Conservation (phyloP, 2,888 invertebrate species). For the Electrophaes corylata region DNA sequence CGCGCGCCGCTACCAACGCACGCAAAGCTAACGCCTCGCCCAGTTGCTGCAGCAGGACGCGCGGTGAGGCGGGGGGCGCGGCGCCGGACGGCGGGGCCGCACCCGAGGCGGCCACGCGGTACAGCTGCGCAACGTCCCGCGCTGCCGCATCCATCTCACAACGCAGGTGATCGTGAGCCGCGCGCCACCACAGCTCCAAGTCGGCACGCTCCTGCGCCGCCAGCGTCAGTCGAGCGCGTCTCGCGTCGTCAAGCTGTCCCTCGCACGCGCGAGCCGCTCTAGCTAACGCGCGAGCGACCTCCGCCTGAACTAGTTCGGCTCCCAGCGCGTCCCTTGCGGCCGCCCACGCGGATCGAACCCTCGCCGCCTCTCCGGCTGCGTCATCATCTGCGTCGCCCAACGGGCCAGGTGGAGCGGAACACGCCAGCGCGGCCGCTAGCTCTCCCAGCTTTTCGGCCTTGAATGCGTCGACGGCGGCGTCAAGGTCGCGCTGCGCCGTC, state of each 20-base stretch:
- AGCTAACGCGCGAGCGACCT: slow-evolving; percentile 89
- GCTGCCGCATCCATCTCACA: slow-evolving; percentile 89
- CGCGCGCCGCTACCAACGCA: slow-evolving; percentile 88
- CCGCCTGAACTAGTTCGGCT: slow-evolving; percentile 90
- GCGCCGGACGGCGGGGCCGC: slow-evolving; percentile 66
- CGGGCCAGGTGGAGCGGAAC: slow-evolving; percentile 77
- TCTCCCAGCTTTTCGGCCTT: slow-evolving; percentile 88
- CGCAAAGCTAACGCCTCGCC: slow-evolving; percentile 58
- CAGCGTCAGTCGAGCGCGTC: slow-evolving; percentile 84
- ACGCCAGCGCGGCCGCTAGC: slow-evolving; percentile 86
- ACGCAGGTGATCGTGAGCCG: slow-evolving; percentile 88
- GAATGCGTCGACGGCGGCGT: slow-evolving; percentile 85
- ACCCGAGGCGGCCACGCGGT: slow-evolving; percentile 78
- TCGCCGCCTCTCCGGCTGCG: slow-evolving; percentile 84
- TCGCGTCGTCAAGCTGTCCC: slow-evolving; percentile 81
- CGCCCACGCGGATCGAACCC: slow-evolving; percentile 90
- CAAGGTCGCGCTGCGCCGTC: slow-evolving; percentile 85
- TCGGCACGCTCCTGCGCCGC: slow-evolving; percentile 88
- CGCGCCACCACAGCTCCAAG: slow-evolving; percentile 90
- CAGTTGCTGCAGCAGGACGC: slow-evolving; percentile 53
- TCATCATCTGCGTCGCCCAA: slow-evolving; percentile 83
- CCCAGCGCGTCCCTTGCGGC: slow-evolving; percentile 90
- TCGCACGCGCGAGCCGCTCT: slow-evolving; percentile 89
- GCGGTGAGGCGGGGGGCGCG: slow-evolving; percentile 65
- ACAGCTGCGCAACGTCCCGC: slow-evolving; percentile 86